Base-by-base conservation (phyloP, 2,888 invertebrate genomes). In the Chromoteleia sp. region DNA sequence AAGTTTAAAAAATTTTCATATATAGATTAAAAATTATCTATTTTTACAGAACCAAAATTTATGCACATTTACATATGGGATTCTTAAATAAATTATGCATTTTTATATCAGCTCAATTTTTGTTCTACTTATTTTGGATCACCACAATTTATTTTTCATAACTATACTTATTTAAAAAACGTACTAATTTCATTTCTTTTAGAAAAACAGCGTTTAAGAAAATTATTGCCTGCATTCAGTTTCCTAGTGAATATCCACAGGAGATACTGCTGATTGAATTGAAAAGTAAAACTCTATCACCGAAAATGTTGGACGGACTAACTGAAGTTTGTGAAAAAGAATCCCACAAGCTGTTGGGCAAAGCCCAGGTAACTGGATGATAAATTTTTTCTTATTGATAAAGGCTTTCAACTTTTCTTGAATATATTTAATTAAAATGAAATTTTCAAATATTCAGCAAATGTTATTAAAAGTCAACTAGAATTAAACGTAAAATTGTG, bases 231-330 rank as follows among this genome's bases (percentile, higher is more conserved):
- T 95, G 95, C 83, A 92, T 95, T 61, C 94, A 95, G 88, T 96
- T 96, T 89, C 94, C 95, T 0, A 89, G 92, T 39, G 91, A 93
- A 48, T 96, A 96, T 90, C 96, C 96, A 0, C 86, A 92, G 7
- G 89, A 92, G 0, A 92, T 93, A 0, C 87, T 96, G 15, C 90
- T 96, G 21, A 91, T 95, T 10, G 95, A 96, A 89, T 90, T 96
- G 5, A 96, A 95, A 88, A 95, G 95, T 86, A 95, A 95, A 91
- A 94, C 94, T 0, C 90, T 96, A 17, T 94, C 95, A 0, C 93
- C 93, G 0, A 95, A 94, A 87, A 92, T 96, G 70, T 91, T 95
- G 6, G 92, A 93, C 70, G 93, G 94, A 67, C 88, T 96, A 43
- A 93, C 94, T 0, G 92, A 93, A 89, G 90, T 95, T 84, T 93